phyloP scores from a whole-genome alignment of 2,797 vertebrate genomes.

The Poeciliopsis presidionis region DNA sequence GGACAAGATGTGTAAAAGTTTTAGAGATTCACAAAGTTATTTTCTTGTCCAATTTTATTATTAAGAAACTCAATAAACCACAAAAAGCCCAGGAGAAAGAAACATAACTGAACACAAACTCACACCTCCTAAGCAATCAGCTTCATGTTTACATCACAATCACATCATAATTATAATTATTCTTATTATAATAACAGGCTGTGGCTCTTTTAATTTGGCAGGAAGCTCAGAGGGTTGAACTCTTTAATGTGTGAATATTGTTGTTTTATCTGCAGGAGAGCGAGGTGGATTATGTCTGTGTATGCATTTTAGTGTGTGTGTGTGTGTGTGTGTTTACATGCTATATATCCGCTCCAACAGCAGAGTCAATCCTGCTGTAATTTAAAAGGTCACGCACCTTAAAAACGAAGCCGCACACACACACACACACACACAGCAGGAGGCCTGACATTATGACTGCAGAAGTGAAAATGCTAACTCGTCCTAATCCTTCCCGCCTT shows the following conservation, averaged over 20 bases:
- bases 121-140: background rate
- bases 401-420: background rate
- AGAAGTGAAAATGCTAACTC: background rate
- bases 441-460: background rate
- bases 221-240: background rate
- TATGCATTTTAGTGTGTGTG: background rate
- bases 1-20: background rate
- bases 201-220: background rate
- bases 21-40: background rate
- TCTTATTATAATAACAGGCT: too few species aligned
- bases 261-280: background rate
- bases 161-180: too few species aligned
- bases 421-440: background rate
- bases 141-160: background rate
- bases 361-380: background rate
- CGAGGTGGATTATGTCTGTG: background rate
- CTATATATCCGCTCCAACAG: background rate
- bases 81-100: background rate
- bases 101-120: background rate
- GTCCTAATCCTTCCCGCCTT: background rate
- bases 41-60: background rate
- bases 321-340: background rate
- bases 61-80: background rate
- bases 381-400: constrained; percentile 3
- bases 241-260: background rate